Evolutionary conservation across 2,888 invertebrate species (phyloP).

Genomic region (Oligia latruncula): DNA sequence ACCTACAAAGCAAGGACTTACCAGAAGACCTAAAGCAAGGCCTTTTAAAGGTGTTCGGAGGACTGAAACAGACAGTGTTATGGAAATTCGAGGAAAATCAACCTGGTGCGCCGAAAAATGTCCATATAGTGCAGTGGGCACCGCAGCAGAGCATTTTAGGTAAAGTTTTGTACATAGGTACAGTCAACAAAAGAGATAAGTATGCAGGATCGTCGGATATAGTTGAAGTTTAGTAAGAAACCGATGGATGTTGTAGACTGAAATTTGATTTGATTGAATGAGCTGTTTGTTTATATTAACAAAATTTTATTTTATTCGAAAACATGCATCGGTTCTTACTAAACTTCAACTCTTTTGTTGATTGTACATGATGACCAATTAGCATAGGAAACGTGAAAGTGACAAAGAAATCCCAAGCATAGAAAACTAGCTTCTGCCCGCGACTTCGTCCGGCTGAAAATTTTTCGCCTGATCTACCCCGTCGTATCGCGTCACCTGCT

Average conservation of each 20-base stretch:
- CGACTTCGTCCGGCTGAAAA: too few relatives aligned
- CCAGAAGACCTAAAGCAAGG: slow-evolving; percentile 71
- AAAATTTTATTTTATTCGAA: too few relatives aligned
- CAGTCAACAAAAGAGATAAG: too few relatives aligned
- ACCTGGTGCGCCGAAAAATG: slow-evolving; percentile 70
- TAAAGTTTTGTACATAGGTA: slow-evolving; percentile 43
- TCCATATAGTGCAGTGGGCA: slow-evolving; percentile 76
- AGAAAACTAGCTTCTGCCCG: neutral
- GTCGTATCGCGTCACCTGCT: too few relatives aligned
- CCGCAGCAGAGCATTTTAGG: slow-evolving; percentile 79
- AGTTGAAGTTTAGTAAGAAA: too few relatives aligned
- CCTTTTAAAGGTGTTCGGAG: slow-evolving; percentile 77
- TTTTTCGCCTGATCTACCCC: too few relatives aligned
- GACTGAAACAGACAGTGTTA: slow-evolving; percentile 83
- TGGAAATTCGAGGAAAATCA: slow-evolving; percentile 78
- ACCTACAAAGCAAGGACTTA: slow-evolving; percentile 78
- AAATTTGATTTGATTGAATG: too few relatives aligned
- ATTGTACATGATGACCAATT: neutral
- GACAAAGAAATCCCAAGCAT: neutral
- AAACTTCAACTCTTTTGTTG: too few relatives aligned
- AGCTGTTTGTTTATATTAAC: too few relatives aligned
- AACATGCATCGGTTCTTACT: too few relatives aligned
- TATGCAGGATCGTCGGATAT: too few relatives aligned
- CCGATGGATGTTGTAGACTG: too few relatives aligned
- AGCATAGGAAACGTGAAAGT: neutral